Evolutionary conservation across 2,113 vertebrate species (phyloP), one percentile per base, ranked within the genome.

Genomic region (Castor canadensis): DNA sequence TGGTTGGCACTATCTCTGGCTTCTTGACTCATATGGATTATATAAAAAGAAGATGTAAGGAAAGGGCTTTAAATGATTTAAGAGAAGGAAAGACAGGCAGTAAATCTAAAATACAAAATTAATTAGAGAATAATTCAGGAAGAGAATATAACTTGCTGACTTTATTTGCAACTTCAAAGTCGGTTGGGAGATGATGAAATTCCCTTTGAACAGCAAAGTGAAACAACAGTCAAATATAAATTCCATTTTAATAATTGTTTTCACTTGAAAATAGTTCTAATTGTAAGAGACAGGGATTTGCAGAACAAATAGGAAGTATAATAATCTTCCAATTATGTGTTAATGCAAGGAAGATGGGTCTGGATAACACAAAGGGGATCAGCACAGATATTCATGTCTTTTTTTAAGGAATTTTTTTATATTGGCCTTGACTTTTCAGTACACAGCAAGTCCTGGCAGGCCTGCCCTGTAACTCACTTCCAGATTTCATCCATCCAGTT

Each of bases 91-190:
- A 85, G 79, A 88, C 56, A 92, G 72, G 81, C 38, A 85, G 62
- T 72, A 82, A 87, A 92, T 87, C 43, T 58, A 76, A 96, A 93
- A 89, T 4, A 77, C 67, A 54, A 85, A 92, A 81, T 94, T 97
- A 97, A 96, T 96, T 96, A 96, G 77, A 47, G 86, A 93, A 62
- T 73, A 52, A 92, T 86, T 88, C 88, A 32, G 35, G 17, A 85
- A 82, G 38, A 83, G 38, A 64, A 32, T 43, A 62, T 17, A 56
- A 45, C 11, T 94, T 24, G 30, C 67, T 83, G 77, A 77, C 75
- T 81, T 67, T 54, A 88, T 26, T 67, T 38, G 56, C 49, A 76
- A 56, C 89, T 95, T 96, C 94, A 94, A 95, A 97, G 91, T 26
- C 58, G 67, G 43, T 1, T 58, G 40, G 38, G 85, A 92, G 93